Evolutionary conservation across 2,113 vertebrate genomes (phyloP).

Genomic region (Sylvia atricapilla): DNA sequence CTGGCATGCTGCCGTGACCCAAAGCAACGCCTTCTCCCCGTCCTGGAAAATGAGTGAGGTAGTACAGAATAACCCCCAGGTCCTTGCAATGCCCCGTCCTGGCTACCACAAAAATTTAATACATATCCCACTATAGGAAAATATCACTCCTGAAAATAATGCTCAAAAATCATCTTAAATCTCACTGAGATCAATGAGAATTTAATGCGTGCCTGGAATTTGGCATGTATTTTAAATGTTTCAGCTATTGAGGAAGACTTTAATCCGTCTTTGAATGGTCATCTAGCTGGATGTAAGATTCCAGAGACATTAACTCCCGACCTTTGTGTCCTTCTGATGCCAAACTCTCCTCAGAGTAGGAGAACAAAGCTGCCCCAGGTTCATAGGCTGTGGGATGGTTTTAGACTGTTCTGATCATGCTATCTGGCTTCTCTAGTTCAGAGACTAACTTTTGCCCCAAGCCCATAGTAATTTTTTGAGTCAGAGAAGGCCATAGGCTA

Average conservation of each 20-base stretch:
- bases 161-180: neutral
- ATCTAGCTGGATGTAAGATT: neutral
- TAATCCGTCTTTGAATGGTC: neutral
- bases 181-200: neutral
- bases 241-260: neutral
- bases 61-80: rapidly evolving
- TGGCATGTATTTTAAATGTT: neutral
- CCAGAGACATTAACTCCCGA: neutral
- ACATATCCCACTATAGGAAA: neutral
- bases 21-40: rapidly evolving
- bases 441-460: neutral
- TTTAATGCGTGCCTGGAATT: neutral
- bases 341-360: neutral
- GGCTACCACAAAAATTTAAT: neutral
- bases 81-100: neutral
- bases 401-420: neutral
- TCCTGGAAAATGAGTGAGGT: neutral
- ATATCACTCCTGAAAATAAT: neutral
- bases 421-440: neutral
- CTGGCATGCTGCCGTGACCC: rapidly evolving
- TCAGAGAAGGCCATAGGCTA: neutral
- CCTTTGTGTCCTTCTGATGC: neutral
- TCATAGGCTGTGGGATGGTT: neutral
- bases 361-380: neutral
- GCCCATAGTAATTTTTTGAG: neutral